Evolutionary conservation across 2,113 vertebrate genomes (phyloP), one percentile per base, ranked within the genome.

Genomic region (Motacilla alba): DNA sequence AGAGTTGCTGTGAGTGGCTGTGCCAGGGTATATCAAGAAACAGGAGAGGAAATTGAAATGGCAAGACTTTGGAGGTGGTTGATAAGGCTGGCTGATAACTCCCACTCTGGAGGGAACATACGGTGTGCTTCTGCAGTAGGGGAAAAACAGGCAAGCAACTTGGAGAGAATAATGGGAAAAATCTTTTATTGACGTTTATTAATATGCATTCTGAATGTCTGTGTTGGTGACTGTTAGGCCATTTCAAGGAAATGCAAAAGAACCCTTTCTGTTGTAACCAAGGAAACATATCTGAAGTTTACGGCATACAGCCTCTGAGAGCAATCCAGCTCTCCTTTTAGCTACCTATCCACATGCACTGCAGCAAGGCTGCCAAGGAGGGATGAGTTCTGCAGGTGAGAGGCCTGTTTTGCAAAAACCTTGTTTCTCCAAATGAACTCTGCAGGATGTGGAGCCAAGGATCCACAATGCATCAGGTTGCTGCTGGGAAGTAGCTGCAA

Each of bases 21-120:
- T 69, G 50, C 46, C 63, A 86, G n/a, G 9, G 28, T 88, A 74
- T 62, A 74, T 77, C 28, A 74, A 60, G 68, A 83, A 90, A 88
- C 8, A 41, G 1, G 4, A 89, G 59, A 92, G 86, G 79, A 97
- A 95, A 96, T 79, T 94, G 55, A 83, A 94, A 90, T 44, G 59
- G 55, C 46, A 68, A 58, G 68, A 52, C 14, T 94, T 47, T 70
- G 83, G 31, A 92, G 67, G 10, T 7, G 4, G 15, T 39, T 93
- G 87, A 96, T 93, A n/a, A 35, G 11, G 8, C n/a, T 59, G 44
- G 9, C 59, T 83, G 85, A 83, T 95, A 93, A 35, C 11, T 85
- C 41, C 20, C 13, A 6, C 20, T 58, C 59, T 50, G 18, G 23
- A 66, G 10, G 24, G 21, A 76, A 15, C 0, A 1, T 2, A 74